These are phyloP conservation scores for Polyodon spathula DNA, from an alignment of 2,113 vertebrate species.

Conservation along the genomic window DNA sequence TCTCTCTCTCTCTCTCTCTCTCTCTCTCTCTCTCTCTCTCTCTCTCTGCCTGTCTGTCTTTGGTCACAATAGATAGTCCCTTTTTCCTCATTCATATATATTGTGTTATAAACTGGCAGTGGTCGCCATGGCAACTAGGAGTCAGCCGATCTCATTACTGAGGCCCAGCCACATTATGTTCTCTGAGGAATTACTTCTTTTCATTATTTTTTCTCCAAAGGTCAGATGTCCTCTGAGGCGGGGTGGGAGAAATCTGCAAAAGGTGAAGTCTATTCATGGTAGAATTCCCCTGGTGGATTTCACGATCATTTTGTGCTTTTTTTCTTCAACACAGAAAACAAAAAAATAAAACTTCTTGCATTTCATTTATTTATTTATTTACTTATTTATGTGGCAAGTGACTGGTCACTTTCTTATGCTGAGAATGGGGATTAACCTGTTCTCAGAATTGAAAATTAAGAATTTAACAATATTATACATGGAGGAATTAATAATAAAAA, in stretches of 20 bases:
- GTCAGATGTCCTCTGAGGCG: slow-evolving; percentile 92
- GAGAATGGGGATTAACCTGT: no score
- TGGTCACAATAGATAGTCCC: slow-evolving; percentile 36
- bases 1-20: slow-evolving; percentile 8
- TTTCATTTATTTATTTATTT: slow-evolving; percentile 53
- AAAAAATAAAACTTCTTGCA: slow-evolving; percentile 21
- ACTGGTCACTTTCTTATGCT: no score
- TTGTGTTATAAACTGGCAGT: slow-evolving; percentile 67
- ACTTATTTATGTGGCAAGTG: slow-evolving; percentile 45
- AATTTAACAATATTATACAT: no score
- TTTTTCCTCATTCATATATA: slow-evolving; percentile 65
- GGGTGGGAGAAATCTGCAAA: slow-evolving; percentile 75
- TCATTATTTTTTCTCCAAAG: slow-evolving; percentile 88
- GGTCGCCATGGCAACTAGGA: slow-evolving; percentile 69
- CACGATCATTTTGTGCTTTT: slow-evolving; percentile 82
- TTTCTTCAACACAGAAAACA: slow-evolving; percentile 55
- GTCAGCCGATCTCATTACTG: slow-evolving; percentile 77
- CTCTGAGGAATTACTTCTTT: slow-evolving; percentile 81
- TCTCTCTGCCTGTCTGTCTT: slow-evolving; percentile 18
- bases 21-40: background rate
- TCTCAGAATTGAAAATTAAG: no score
- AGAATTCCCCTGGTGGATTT: slow-evolving; percentile 71
- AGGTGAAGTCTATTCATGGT: slow-evolving; percentile 85
- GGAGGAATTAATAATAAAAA: no score
- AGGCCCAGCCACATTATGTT: slow-evolving; percentile 73